A percentile compares a stretch with the other conserved stretches of the same genome.
Conservation (phyloP, 2,888 invertebrate genomes). For the Xanthia icteritia region DNA sequence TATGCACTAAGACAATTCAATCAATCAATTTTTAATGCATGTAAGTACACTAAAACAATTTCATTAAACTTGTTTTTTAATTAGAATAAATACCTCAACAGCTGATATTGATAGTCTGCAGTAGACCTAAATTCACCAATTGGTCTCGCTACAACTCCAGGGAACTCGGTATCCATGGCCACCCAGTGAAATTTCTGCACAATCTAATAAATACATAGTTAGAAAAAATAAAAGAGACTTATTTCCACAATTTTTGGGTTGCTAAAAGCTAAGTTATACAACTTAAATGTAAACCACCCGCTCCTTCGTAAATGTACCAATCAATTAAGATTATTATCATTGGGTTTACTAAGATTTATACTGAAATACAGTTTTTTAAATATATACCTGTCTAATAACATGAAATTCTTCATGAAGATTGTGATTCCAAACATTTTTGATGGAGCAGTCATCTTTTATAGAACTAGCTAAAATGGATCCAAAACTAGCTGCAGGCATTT, state of each 20-base stretch:
- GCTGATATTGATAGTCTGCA: slow-evolving; percentile 98
- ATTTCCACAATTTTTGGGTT: not conserved
- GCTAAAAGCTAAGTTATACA: not conserved
- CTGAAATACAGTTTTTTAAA: not conserved
- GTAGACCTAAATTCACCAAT: slow-evolving; percentile 98
- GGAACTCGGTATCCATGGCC: slow-evolving; percentile 99
- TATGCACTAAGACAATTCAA: not conserved
- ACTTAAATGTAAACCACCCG: not conserved
- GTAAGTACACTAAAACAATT: not conserved
- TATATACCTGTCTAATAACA: slow-evolving; percentile 95
- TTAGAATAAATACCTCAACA: slow-evolving; percentile 91
- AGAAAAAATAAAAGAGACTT: too few relatives aligned
- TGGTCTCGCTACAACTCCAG: slow-evolving; percentile 98
- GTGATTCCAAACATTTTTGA: slow-evolving; percentile 99
- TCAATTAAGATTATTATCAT: not conserved
- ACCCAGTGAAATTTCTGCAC: slow-evolving; percentile 96
- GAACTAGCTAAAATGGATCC: slow-evolving; percentile 85
- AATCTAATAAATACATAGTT: slow-evolving; percentile 82
- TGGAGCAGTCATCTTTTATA: slow-evolving; percentile 96
- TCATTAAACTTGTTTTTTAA: not conserved
- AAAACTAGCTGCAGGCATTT: slow-evolving; percentile 94
- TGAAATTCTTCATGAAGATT: slow-evolving; percentile 99
- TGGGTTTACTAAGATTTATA: not conserved
- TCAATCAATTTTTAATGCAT: not conserved
- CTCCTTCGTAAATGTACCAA: not conserved